Base-by-base conservation (phyloP, 2,888 invertebrate genomes). In the Lithophane ornitopus region DNA sequence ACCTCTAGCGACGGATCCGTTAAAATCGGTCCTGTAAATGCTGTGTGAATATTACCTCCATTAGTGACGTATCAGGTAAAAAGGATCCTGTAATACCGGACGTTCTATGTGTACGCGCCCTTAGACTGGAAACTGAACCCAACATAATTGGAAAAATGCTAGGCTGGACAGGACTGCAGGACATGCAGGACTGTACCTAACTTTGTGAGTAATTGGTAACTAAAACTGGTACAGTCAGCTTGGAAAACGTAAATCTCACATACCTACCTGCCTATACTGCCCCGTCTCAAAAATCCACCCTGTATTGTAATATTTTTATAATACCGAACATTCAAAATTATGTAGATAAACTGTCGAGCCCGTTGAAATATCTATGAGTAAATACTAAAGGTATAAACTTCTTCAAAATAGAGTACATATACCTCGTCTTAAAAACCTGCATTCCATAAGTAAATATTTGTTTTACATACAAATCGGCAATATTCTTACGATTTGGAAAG, bases 401-500 rank as follows among this genome's bases (percentile, higher is more conserved):
- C 19, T 44, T 44, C 16, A 44, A 62, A 3, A 22, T 16, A 49
- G 62, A 46, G 22, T 46, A 22, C 34, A 6, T 74, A 72, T n/a
- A 22, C 14, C 12, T 26, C 26, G 12, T 26, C 62, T 68, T 62
- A 56, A 62, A 62, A 76, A 26, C 62, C 44, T 75, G 62, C 49
- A 76, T 46, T 12, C 12, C 2, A 56, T 39, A 0, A 34, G 14
- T 49, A 28, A 68, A 59, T 77, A 39, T 52, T 58, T 46, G n/a
- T 39, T 52, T 65, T 11, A 9, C 52, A 41, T 8, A 52, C 16
- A 65, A 77, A 69, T 76, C 39, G 44, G 16, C 44, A 41, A 52
- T 39, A 70, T 39, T 62, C 19, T 46, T 16, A 54, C 16, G n/a
- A 44, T 63, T 65, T 65, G 44, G 63, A 76, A 44, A 65, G 52